These are phyloP conservation scores for Falco novaeseelandiae DNA, from an alignment of 2,797 vertebrate genomes.

Conservation along the genomic window DNA sequence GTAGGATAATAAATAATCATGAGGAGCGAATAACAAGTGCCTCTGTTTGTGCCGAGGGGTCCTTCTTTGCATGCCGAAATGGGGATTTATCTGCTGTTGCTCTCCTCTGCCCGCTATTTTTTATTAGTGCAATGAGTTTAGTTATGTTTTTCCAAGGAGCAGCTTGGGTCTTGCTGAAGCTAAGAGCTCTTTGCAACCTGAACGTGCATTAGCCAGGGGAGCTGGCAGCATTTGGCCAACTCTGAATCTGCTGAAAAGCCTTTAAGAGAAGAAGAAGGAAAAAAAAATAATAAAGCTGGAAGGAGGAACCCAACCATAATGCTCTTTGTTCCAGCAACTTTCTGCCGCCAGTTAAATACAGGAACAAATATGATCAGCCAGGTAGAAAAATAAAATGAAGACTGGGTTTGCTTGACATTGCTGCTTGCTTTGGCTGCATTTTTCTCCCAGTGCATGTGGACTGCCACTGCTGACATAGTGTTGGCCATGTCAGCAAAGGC, in stretches of 20 bases:
- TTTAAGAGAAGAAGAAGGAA: neutral
- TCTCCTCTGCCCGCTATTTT: accelerated
- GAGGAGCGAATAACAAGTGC: neutral
- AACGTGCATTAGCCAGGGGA: neutral
- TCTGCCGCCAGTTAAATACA: neutral
- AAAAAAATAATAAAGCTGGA: neutral
- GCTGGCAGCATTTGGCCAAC: neutral
- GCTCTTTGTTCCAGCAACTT: neutral
- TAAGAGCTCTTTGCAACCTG: neutral
- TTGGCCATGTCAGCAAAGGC: neutral
- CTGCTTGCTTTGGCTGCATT: neutral
- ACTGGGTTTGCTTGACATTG: neutral
- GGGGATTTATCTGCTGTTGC: neutral
- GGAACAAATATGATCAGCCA: neutral
- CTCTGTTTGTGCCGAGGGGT: neutral
- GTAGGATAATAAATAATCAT: conserved; percentile 9
- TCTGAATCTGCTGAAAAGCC: neutral
- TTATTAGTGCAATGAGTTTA: neutral
- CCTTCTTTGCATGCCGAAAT: neutral
- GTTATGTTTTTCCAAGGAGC: neutral
- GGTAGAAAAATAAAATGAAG: neutral
- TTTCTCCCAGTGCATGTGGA: accelerated
- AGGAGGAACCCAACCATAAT: neutral
- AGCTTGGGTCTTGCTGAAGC: neutral
- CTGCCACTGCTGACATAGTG: neutral